A percentile compares a stretch with the other conserved stretches of the same genome.
Evolutionary conservation across 2,888 invertebrate species (phyloP).

Genomic region (Melanotus villosus): DNA sequence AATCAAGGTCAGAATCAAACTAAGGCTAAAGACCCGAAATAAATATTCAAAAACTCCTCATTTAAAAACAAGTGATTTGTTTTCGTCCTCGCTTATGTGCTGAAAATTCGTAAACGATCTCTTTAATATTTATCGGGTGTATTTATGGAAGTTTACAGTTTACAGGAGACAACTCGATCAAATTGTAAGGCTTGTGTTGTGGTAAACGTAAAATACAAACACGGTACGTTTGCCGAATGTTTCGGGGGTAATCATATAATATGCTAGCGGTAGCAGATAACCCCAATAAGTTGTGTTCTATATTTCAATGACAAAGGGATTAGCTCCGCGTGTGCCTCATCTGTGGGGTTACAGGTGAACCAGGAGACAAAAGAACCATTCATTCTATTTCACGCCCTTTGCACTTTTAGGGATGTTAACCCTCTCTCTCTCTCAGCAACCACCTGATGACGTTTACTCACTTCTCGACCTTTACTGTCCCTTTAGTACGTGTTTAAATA

Average conservation of each 20-base stretch:
- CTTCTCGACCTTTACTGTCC: slow-evolving; percentile 33
- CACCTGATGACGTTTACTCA: slow-evolving; percentile 50
- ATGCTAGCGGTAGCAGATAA: slow-evolving; percentile 34
- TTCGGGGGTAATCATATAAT: not conserved
- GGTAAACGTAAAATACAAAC: slow-evolving; percentile 34
- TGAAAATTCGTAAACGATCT: too few species aligned
- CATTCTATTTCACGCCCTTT: slow-evolving; percentile 45
- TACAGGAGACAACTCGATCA: too few species aligned
- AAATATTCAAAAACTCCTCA: not conserved
- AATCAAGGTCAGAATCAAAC: too few species aligned
- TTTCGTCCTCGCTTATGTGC: too few species aligned
- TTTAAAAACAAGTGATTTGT: too few species aligned
- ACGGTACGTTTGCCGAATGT: slow-evolving; percentile 43
- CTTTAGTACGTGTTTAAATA: slow-evolving; percentile 1
- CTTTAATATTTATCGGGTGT: too few species aligned
- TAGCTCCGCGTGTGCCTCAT: slow-evolving; percentile 47
- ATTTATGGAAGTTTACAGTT: too few species aligned
- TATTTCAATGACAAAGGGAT: slow-evolving; percentile 50
- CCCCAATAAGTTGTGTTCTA: slow-evolving; percentile 44
- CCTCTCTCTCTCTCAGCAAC: slow-evolving; percentile 36
- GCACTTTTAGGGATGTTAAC: slow-evolving; percentile 46
- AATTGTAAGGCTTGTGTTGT: too few species aligned
- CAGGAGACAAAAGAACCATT: slow-evolving; percentile 44
- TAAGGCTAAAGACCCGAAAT: too few species aligned
- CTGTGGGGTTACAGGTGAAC: slow-evolving; percentile 47